These are phyloP conservation scores for Entomobrya proxima DNA, from an alignment of 2,888 invertebrate genomes.

Conservation along the genomic window DNA sequence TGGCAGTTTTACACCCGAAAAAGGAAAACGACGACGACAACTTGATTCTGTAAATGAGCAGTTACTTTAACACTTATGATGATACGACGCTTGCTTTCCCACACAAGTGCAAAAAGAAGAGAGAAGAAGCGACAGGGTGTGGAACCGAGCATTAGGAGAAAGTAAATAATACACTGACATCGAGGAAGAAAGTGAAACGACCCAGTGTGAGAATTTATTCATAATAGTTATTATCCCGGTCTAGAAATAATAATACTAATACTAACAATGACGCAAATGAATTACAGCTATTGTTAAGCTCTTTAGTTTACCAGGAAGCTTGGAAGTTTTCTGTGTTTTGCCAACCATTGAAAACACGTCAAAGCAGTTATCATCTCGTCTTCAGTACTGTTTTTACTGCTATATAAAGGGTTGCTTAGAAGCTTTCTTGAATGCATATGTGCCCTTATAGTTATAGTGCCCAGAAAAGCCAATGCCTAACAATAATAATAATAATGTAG, in stretches of 20 bases:
- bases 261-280: background rate
- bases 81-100: background rate
- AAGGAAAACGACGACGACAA: background rate
- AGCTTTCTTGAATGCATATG: background rate
- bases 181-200: background rate
- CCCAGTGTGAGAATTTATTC: background rate
- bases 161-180: constrained; percentile 12
- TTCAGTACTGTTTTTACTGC: background rate
- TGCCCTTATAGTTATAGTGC: no score
- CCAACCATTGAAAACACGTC: background rate
- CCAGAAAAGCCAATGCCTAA: no score
- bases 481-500: no score
- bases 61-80: constrained; percentile 10
- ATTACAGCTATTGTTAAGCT: background rate
- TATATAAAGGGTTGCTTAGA: background rate
- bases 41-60: constrained; percentile 23
- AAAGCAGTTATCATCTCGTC: no score
- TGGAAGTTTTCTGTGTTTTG: background rate
- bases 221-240: constrained; percentile 11
- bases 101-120: no score
- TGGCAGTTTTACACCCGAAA: background rate
- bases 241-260: background rate
- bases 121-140: background rate
- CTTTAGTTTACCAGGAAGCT: background rate
- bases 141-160: no score